These are phyloP conservation scores for Cotesia chilonis DNA, from an alignment of 1,140 invertebrate species.

Conservation along the genomic window DNA sequence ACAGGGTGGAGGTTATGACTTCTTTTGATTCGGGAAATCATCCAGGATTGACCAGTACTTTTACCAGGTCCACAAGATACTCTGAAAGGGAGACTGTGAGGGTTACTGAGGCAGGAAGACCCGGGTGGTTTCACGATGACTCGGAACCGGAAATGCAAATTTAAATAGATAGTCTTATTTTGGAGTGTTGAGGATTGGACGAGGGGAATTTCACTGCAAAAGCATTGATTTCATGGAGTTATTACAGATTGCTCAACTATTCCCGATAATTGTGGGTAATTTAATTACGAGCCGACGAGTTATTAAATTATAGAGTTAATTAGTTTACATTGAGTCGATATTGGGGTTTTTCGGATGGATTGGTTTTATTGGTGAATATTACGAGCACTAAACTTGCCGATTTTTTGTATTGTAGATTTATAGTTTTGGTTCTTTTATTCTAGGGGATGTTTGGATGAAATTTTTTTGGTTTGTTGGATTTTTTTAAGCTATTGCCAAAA, in stretches of 20 bases:
- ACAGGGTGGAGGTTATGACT: constrained; percentile 47
- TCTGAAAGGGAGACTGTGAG: constrained; percentile 56
- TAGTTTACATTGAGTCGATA: constrained; percentile 14
- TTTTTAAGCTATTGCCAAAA: no score
- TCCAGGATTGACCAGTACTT: constrained; percentile 41
- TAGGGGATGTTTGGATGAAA: background rate
- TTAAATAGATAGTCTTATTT: constrained; percentile 31
- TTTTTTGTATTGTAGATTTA: constrained; percentile 9
- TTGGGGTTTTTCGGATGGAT: no score
- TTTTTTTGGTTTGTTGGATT: no score
- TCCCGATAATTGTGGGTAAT: background rate
- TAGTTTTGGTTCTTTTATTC: constrained; percentile 7
- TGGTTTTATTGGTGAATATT: no score
- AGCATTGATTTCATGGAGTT: background rate
- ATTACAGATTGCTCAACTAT: background rate
- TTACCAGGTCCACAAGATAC: constrained; percentile 55
- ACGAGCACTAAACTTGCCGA: constrained; percentile 25
- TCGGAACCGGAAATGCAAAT: constrained; percentile 66
- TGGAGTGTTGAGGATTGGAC: no score
- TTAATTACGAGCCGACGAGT: no score
- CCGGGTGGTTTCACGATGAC: constrained; percentile 62
- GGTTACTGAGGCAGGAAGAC: constrained; percentile 53
- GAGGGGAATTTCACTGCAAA: no score
- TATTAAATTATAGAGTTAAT: background rate
- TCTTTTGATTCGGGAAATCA: constrained; percentile 44